phyloP scores from a whole-genome alignment of 1,140 invertebrate genomes.

The Prorops nasuta region DNA sequence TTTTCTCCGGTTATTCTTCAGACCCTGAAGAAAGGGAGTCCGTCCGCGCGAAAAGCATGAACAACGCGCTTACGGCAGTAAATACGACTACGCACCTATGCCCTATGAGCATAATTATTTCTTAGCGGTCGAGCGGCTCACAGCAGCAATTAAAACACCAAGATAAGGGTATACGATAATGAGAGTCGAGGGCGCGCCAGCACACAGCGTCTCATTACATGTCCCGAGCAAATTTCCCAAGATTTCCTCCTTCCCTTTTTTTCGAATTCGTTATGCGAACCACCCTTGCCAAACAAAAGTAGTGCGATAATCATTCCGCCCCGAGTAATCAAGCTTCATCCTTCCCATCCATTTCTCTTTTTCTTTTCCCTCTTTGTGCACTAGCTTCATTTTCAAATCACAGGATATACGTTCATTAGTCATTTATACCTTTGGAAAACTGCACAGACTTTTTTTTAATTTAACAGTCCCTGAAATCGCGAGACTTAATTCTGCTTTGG shows the following conservation, averaged over 20 bases:
- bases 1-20: neutral
- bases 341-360: no score
- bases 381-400: no score
- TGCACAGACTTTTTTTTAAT: no score
- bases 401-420: no score
- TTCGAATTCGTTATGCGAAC: neutral
- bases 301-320: no score
- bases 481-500: no score
- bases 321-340: no score
- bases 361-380: no score
- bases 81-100: neutral
- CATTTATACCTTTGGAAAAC: no score
- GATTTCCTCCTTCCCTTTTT: neutral
- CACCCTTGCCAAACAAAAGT: no score
- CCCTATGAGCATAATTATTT: conserved; percentile 32
- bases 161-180: conserved; percentile 28
- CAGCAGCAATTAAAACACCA: conserved; percentile 36
- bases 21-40: conserved; percentile 17
- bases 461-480: no score
- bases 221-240: neutral
- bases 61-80: no score
- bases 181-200: conserved; percentile 9
- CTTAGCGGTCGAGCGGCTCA: conserved; percentile 25
- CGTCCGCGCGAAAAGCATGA: neutral
- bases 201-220: neutral